Base-by-base conservation (phyloP, 2,797 vertebrate species). In the Aeoliscus strigatus region DNA sequence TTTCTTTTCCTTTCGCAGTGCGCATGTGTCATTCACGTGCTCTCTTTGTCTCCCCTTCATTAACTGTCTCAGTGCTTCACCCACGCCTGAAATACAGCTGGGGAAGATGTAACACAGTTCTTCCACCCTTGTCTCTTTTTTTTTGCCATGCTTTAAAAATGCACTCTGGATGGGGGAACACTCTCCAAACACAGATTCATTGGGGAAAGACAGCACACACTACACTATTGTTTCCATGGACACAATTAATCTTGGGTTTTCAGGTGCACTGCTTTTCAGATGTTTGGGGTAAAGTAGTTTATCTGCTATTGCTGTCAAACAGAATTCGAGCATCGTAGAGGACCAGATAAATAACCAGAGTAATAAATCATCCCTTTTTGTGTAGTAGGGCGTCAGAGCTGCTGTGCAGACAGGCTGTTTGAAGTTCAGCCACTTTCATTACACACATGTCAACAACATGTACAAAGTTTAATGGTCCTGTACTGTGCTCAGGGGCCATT, bases 371-470 rank as follows among this genome's bases (percentile, higher is more conserved):
- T 75, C 42, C 49, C 34, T 60, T 66, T 73, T 67, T 71, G 36
- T 73, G 57, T 37, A 48, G 62, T 14, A 13, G 52, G 36, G 64
- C 51, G 54, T 79, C 56, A 38, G 56, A 67, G 42, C 43, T 53
- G 56, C 48, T 12, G 42, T 53, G 37, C 10, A 27, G 68, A 77
- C 52, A 64, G 51, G 63, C 56, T 63, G 52, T 74, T 76, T 79
- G 70, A 80, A 77, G 79, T 80, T 75, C 42, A 55, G 68, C 66
- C 72, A 66, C 58, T 83, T 82, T 67, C 75, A 83, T 83, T 83
- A 79, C 79, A 79, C 60, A 76, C 68, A 47, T 79, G 78, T 80
- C 79, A 79, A 76, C 77, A 78, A 67, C 55, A 59, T 73, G 70
- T 60, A 61, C 50, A 71, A 62, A 74, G 76, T 84, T 68, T 65